These are phyloP conservation scores for Apteryx owenii DNA, from an alignment of 2,113 vertebrate genomes.

Conservation along the genomic window DNA sequence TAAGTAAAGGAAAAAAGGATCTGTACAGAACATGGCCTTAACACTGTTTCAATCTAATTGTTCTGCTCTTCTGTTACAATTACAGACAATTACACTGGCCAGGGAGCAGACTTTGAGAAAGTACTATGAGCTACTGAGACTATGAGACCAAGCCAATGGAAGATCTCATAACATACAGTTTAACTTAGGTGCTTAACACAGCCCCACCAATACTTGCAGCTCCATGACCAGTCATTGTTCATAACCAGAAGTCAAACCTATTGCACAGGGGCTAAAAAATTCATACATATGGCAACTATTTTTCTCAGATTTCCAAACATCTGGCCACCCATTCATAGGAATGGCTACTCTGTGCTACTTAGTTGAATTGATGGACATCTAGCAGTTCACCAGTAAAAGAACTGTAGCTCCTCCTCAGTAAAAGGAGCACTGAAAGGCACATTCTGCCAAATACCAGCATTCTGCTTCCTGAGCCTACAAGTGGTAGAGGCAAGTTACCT, in stretches of 20 bases:
- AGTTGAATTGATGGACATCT: background rate
- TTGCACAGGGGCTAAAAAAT: background rate
- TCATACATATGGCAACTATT: background rate
- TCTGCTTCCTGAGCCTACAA: background rate
- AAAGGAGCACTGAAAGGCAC: background rate
- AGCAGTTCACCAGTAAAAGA: background rate
- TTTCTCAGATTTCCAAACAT: background rate
- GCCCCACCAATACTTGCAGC: background rate
- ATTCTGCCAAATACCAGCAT: no score
- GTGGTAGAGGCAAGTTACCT: no score
- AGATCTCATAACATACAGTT: background rate
- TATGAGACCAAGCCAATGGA: background rate
- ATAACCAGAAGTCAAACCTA: background rate
- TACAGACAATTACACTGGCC: background rate
- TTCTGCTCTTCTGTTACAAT: background rate
- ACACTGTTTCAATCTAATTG: background rate
- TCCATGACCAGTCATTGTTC: background rate
- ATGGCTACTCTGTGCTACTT: background rate
- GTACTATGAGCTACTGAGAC: background rate
- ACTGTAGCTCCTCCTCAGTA: background rate
- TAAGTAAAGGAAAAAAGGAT: background rate
- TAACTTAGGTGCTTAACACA: background rate
- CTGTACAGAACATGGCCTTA: background rate
- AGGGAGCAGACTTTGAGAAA: background rate
- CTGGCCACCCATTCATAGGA: background rate